phyloP scores from a whole-genome alignment of 1,140 invertebrate genomes.

The Apocrypta bakeri region DNA sequence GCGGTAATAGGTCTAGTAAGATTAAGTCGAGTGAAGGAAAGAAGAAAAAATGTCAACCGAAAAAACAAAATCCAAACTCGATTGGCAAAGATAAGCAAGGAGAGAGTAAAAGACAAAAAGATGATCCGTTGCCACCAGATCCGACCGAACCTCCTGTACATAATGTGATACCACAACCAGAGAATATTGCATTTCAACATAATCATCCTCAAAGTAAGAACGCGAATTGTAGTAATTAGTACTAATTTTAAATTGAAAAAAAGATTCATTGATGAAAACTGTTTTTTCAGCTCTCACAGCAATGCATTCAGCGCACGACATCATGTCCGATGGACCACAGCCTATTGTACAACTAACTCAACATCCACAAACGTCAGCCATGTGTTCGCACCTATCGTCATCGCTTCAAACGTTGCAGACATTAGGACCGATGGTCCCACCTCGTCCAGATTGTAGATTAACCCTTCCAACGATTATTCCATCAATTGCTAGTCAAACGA shows the following conservation, averaged over 20 bases:
- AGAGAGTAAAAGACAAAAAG: constrained; percentile 17
- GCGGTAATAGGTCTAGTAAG: constrained; percentile 71
- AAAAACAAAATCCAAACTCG: constrained; percentile 54
- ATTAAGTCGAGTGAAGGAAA: constrained; percentile 61
- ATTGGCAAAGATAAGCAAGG: constrained; percentile 3
- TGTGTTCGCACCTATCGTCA: constrained; percentile 53
- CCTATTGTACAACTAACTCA: not conserved
- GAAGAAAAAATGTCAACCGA: constrained; percentile 59
- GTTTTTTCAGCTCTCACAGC: constrained; percentile 59
- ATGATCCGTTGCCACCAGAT: constrained; percentile 51
- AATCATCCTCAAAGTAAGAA: constrained; percentile 52
- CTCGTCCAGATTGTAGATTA: constrained; percentile 67
- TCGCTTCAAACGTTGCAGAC: constrained; percentile 56
- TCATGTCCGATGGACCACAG: constrained; percentile 33
- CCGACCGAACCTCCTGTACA: constrained; percentile 48
- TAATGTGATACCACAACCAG: constrained; percentile 57
- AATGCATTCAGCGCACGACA: constrained; percentile 62
- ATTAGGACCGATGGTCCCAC: constrained; percentile 65
- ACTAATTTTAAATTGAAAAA: constrained; percentile 35
- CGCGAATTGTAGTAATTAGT: constrained; percentile 7
- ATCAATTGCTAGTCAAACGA: constrained; percentile 19
- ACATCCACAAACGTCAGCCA: constrained; percentile 41
- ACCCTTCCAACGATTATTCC: constrained; percentile 57
- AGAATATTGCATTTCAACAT: constrained; percentile 59
- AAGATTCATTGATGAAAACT: not conserved